Evolutionary conservation across 2,888 invertebrate genomes (phyloP), one percentile per base, ranked within the genome.

Genomic region (Caradrina clavipalpis): DNA sequence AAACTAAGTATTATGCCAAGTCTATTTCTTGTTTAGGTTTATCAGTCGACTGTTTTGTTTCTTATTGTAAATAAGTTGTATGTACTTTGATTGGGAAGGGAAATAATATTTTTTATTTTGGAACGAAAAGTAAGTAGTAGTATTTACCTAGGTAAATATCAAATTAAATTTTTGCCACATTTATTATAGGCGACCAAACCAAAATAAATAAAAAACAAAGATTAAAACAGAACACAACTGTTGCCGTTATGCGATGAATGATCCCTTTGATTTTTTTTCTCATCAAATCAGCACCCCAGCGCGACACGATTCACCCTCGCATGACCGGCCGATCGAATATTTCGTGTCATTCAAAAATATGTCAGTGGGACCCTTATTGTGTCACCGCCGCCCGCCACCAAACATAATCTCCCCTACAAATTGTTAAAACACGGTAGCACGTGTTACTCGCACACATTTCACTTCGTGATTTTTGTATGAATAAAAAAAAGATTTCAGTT

Each of bases 261-360:
- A 65, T 76, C 79, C 76, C 70, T 66, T 53, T 47, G 65, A 57
- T 70, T 80, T 77, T 78, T 26, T 67, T 69, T 70, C 56, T 68
- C 67, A 76, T 68, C 65, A 69, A 80, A 73, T 76, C 69, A 63
- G 62, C 76, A 70, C 83, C 80, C 80, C 65, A 76, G 76, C 76
- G 26, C 56, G 75, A 80, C 67, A 71, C 75, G 82, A 77, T 81
- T 82, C 83, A 83, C 85, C 87, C 88, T 83, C 82, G 79, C 69
- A 73, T 85, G 82, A 82, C 83, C 72, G 76, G 77, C 82, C 81
- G 80, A 85, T 84, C 85, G 80, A 88, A 88, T 87, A 89, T 90
- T 89, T 86, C 88, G 80, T 81, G 84, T 87, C 88, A 90, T 89
- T 89, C 86, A 88, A 87, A 92, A 89, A 89, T 91, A 90, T 92